Base-by-base conservation (phyloP, 2,797 vertebrate genomes). In the Sus cebifrons region DNA sequence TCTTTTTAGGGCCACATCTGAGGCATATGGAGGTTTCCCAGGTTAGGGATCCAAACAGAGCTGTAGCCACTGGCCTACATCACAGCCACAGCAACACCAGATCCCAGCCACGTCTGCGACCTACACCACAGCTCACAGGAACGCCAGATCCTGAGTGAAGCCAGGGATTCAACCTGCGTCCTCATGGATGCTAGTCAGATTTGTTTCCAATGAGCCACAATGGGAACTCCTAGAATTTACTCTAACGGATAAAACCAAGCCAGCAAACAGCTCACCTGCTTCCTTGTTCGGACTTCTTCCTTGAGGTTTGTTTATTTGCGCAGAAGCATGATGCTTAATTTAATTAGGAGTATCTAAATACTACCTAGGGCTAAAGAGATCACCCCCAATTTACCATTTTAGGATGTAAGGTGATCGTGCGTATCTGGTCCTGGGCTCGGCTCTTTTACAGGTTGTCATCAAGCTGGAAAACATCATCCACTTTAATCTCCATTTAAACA, bases 381-480 rank as follows among this genome's bases (percentile, higher is more conserved):
- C 44, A 87, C 27, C 52, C 7, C 65, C 29, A 65, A 27, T 54
- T 79, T 74, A 44, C 54, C 85, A 2, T 29, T 52, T 54, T 52
- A 25, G 9, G 40, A 2, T 60, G 70, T 60, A 32, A 54, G 15
- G 12, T 56, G 58, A 77, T 40, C 62, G 64, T 32, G 14, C 27
- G 54, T 71, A 5, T 70, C 21, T n/a, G 12, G 13, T 18, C 32
- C 56, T 74, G 2, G 60, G 73, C 49, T 81, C 23, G n/a, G 6
- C 3, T 90, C 60, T 83, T 83, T 90, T 60, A 36, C 16, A 70
- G 25, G 23, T 93, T 68, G 75, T 81, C n/a, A 54, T 25, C 81
- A 85, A 89, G 10, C 29, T 64, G 79, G 65, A 95, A 93, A 93
- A 81, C 17, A 52, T 70, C 4, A 77, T n/a, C 32, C 83, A 15